phyloP scores from a whole-genome alignment of 2,113 vertebrate genomes.

The Lanius ludovicianus region DNA sequence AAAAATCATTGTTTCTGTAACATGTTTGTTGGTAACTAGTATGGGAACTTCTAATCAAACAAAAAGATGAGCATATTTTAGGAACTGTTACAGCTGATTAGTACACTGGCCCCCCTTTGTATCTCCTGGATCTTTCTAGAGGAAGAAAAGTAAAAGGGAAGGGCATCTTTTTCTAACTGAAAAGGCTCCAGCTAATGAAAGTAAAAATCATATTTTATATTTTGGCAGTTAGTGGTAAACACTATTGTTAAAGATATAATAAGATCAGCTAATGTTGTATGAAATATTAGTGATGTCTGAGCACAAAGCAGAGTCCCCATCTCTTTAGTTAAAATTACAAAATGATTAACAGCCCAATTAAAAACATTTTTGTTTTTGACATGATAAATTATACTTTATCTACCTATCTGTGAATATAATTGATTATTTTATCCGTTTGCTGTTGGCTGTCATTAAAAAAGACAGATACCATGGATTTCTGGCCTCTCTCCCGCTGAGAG shows the following conservation, averaged over 20 bases:
- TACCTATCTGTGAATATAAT: conserved; percentile 60
- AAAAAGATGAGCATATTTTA: not conserved
- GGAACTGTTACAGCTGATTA: not conserved
- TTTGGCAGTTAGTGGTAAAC: conserved; percentile 48
- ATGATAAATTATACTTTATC: conserved; percentile 59
- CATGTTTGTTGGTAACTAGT: not conserved
- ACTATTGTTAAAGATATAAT: conserved; percentile 47
- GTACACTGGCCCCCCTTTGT: not conserved
- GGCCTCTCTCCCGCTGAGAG: conserved; percentile 47
- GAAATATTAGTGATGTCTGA: conserved; percentile 49
- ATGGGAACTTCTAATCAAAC: not conserved
- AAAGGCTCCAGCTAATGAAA: conserved; percentile 26
- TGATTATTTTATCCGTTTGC: conserved; percentile 61
- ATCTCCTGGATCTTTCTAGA: not conserved
- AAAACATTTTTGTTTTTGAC: conserved; percentile 62
- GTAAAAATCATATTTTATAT: not conserved
- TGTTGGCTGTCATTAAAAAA: conserved; percentile 63
- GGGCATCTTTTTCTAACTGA: not conserved
- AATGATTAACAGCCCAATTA: conserved; percentile 69
- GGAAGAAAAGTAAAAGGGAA: not conserved
- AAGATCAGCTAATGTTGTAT: conserved; percentile 49
- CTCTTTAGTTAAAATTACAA: conserved; percentile 62
- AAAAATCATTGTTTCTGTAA: not conserved
- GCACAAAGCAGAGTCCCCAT: conserved; percentile 6
- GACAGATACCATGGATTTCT: conserved; percentile 49